Conservation (phyloP, 2,888 invertebrate genomes). For the Bombyx huttoni region DNA sequence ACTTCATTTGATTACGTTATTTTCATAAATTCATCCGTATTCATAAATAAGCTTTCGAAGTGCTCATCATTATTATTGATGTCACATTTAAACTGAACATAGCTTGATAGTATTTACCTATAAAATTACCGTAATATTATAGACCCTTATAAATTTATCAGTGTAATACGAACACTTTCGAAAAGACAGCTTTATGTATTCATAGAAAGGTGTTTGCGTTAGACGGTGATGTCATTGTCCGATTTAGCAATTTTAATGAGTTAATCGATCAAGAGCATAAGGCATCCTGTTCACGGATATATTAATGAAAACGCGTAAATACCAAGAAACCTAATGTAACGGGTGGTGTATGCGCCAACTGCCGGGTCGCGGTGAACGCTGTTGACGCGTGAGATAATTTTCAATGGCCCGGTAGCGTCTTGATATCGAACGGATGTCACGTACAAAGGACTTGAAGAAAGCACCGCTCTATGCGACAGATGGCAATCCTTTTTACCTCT, state of each 20-base stretch:
- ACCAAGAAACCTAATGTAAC: slow-evolving; percentile 23
- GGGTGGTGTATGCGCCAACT: slow-evolving; percentile 22
- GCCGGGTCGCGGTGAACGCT: slow-evolving; percentile 13
- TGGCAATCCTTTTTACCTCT: slow-evolving; percentile 23
- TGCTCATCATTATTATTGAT: neutral
- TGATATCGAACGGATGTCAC: slow-evolving; percentile 44
- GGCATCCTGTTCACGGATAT: slow-evolving; percentile 19
- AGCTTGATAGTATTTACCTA: neutral
- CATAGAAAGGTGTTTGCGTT: slow-evolving; percentile 4
- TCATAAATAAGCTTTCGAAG: too few species aligned
- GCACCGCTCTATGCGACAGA: slow-evolving; percentile 25
- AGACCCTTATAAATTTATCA: too few species aligned
- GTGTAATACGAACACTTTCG: too few species aligned
- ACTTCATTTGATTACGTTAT: neutral
- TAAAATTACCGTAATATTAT: too few species aligned
- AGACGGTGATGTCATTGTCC: slow-evolving; percentile 10
- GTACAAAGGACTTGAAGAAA: slow-evolving; percentile 30
- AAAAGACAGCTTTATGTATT: neutral
- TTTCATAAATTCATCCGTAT: neutral
- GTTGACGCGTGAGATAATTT: slow-evolving; percentile 34
- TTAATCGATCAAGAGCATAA: slow-evolving; percentile 17
- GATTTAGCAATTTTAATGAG: slow-evolving; percentile 11
- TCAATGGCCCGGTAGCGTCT: slow-evolving; percentile 23
- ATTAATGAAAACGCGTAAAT: slow-evolving; percentile 23
- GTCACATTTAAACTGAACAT: neutral